These are phyloP conservation scores for Rhynchonema sp. DNA, from an alignment of 2,888 invertebrate species.

Conservation along the genomic window DNA sequence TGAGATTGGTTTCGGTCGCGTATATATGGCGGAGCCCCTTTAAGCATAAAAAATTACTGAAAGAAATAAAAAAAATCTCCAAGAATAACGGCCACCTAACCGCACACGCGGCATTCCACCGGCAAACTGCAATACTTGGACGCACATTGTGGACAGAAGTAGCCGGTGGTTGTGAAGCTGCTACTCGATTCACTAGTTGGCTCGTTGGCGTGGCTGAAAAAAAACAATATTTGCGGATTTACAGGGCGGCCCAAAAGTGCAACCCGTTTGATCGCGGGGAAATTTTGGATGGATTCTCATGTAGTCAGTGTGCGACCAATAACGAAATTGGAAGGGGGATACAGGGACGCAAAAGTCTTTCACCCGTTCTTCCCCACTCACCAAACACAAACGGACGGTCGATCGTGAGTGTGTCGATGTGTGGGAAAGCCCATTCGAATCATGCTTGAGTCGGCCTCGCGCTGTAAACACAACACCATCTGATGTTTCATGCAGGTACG, in stretches of 20 bases:
- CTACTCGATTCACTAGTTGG: constrained; percentile 7
- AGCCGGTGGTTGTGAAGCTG: constrained; percentile 26
- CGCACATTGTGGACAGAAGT: constrained; percentile 55
- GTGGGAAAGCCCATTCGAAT: constrained; percentile 22
- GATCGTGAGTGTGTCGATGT: constrained; percentile 10
- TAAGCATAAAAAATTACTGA: neutral
- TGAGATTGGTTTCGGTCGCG: too few relatives aligned
- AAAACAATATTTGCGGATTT: too few relatives aligned
- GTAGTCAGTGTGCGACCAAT: too few relatives aligned
- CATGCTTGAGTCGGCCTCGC: constrained; percentile 12
- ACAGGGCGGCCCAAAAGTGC: too few relatives aligned
- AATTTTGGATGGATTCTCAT: too few relatives aligned
- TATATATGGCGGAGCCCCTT: too few relatives aligned
- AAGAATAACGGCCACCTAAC: constrained; percentile 18
- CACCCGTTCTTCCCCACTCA: constrained; percentile 9
- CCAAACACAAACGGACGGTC: constrained; percentile 19
- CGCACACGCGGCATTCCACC: constrained; percentile 84
- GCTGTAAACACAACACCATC: neutral
- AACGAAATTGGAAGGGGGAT: neutral
- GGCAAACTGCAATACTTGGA: constrained; percentile 96
- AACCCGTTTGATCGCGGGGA: too few relatives aligned
- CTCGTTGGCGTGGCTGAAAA: constrained; percentile 12
- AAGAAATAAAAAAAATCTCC: neutral
- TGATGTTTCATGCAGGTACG: too few relatives aligned
- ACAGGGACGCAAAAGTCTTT: too few relatives aligned